These are phyloP conservation scores for Cyphomyrus plagiostoma DNA, from an alignment of 2,113 vertebrate species.

Conservation along the genomic window DNA sequence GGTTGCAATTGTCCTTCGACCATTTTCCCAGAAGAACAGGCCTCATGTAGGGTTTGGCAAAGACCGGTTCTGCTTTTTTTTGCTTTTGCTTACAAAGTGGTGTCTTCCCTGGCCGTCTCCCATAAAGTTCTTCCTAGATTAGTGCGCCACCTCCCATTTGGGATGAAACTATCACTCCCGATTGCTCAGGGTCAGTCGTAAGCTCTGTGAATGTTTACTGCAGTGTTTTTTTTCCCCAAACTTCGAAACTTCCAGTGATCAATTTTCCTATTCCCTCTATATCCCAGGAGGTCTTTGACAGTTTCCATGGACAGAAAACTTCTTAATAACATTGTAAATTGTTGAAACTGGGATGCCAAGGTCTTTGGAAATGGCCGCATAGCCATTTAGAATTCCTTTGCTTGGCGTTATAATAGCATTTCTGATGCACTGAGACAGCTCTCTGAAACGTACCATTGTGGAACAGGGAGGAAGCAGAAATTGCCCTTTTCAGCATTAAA, in stretches of 20 bases:
- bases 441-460: not conserved
- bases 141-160: too few relatives aligned
- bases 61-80: too few relatives aligned
- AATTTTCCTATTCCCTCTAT: not conserved
- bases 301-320: not conserved
- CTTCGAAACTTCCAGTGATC: not conserved
- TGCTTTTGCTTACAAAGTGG: too few relatives aligned
- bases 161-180: not conserved
- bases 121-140: too few relatives aligned
- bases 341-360: not conserved
- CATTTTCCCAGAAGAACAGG: too few relatives aligned
- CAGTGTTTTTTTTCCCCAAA: not conserved
- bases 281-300: not conserved
- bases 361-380: not conserved
- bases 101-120: too few relatives aligned
- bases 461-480: not conserved
- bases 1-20: too few relatives aligned
- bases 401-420: not conserved
- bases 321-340: not conserved
- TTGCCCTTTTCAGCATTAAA: not conserved
- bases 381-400: not conserved
- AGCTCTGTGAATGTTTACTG: not conserved
- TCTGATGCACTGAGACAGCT: not conserved
- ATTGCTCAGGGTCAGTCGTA: not conserved
- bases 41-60: too few relatives aligned